Evolutionary conservation across 2,113 vertebrate species (phyloP).

Genomic region (Bolborhynchus lineola): DNA sequence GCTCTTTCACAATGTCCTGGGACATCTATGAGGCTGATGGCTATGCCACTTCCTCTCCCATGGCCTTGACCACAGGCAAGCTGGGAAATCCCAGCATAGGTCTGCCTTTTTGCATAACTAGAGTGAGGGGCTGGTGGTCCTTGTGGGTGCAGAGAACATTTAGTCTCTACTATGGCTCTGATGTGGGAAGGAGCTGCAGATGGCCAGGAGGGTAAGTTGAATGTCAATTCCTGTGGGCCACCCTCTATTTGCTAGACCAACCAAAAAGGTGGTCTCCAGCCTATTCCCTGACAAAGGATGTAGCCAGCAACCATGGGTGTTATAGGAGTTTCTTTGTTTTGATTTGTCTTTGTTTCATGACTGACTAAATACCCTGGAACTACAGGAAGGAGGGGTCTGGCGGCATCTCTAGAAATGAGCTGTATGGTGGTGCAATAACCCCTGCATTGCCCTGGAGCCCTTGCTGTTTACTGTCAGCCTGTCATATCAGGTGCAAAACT

Average conservation of each 20-base stretch:
- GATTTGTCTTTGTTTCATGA: neutral
- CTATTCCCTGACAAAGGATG: neutral
- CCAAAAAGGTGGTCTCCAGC: neutral
- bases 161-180: conserved; percentile 16
- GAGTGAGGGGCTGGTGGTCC: neutral
- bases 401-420: neutral
- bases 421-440: neutral
- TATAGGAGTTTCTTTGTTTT: neutral
- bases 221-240: neutral
- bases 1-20: conserved; percentile 47
- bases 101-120: neutral
- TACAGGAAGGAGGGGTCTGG: neutral
- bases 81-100: conserved; percentile 25
- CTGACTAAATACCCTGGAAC: neutral
- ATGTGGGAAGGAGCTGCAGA: neutral
- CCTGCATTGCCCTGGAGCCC: neutral
- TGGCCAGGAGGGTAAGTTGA: neutral
- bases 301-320: neutral
- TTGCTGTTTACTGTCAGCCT: neutral
- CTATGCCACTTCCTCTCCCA: neutral
- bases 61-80: neutral
- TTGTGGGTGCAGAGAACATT: neutral
- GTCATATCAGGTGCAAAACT: neutral
- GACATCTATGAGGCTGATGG: neutral
- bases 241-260: neutral